Evolutionary conservation across 2,797 vertebrate genomes (phyloP), one percentile per base, ranked within the genome.

Genomic region (Sebastolobus altivelis): DNA sequence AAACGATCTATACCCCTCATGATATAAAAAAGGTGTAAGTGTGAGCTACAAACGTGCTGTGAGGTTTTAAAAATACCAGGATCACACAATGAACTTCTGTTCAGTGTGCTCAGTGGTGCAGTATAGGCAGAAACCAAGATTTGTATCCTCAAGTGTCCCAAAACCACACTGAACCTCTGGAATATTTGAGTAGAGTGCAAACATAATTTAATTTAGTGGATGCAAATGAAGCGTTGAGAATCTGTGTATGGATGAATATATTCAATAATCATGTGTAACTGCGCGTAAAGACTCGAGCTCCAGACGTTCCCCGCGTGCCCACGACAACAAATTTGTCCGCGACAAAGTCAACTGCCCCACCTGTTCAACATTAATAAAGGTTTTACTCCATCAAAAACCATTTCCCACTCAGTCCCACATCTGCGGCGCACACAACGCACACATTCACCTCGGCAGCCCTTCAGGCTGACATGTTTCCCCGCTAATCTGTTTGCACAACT

Each of bases 401-500:
- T 89, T 94, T 88, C 90, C 91, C 90, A 90, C 88, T 93, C 87
- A 89, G 81, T 85, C 87, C 90, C 91, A 93, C 93, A 93, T 91
- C 88, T 95, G 93, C 92, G 87, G 89, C 63, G 77, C 74, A 60
- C 89, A 93, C 91, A 92, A 81, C 84, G 75, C 86, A 80, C 84
- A 90, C 89, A 90, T 92, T 93, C 91, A 93, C 92, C 89, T 89
- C 91, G 3, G 55, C 85, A 70, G 81, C 65, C 87, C 87, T 79
- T 80, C 77, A 75, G 86, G 84, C 88, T 90, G 88, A 90, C 89
- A 92, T 88, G 86, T 92, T 94, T 92, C 89, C 89, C 88, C 61
- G 87, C 93, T 94, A 94, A 94, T 94, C 93, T 95, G 93, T 94
- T 94, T 95, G 89, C 88, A 94, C 93, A 94, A 92, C 93, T 94